phyloP scores from a whole-genome alignment of 2,797 vertebrate species.

The Phaenicophaeus curvirostris region DNA sequence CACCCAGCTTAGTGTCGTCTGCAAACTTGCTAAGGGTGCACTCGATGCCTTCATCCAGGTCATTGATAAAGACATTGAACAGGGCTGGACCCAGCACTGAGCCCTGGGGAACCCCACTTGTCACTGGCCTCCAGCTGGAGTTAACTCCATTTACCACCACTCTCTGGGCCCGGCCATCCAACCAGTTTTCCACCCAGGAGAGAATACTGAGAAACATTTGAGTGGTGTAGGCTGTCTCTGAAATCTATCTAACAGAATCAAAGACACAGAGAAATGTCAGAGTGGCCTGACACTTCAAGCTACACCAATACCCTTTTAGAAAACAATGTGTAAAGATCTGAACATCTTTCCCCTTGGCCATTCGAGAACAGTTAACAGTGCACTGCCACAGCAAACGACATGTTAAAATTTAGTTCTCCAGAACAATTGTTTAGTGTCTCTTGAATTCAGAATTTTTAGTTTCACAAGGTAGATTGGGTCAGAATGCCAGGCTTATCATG shows the following conservation, averaged over 20 bases:
- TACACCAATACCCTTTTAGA: neutral
- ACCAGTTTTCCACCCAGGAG: no score
- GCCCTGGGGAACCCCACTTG: no score
- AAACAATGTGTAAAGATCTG: neutral
- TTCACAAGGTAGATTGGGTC: neutral
- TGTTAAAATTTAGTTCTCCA: neutral
- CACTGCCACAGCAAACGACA: neutral
- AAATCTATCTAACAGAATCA: neutral
- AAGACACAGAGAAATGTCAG: neutral
- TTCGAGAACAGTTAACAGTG: neutral
- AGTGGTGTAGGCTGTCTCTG: neutral
- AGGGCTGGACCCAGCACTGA: no score
- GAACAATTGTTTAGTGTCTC: neutral
- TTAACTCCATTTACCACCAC: no score
- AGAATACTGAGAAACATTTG: neutral
- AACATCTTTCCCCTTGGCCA: neutral
- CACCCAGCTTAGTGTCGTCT: no score
- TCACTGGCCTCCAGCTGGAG: no score
- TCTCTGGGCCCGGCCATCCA: no score
- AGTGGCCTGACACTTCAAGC: neutral
- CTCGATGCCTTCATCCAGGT: no score
- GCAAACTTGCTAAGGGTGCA: no score
- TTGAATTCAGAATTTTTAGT: neutral
- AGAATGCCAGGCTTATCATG: neutral
- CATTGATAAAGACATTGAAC: no score